phyloP scores from a whole-genome alignment of 2,888 invertebrate species.

The Chrysina gloriosa region DNA sequence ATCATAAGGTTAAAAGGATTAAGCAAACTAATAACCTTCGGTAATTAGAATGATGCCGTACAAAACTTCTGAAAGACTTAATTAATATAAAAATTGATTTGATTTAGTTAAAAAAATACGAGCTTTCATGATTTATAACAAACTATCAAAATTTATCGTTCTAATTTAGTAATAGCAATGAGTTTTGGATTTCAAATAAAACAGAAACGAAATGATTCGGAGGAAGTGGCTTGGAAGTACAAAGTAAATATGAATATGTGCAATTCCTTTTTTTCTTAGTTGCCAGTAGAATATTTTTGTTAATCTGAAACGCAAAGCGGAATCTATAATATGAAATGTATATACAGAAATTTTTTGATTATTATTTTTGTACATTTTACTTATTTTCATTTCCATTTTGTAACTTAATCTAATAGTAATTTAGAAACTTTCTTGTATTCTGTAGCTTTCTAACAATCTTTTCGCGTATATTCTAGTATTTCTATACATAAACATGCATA shows the following conservation, averaged over 20 bases:
- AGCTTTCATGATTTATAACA: neutral
- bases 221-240: too few relatives aligned
- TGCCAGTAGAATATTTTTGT: neutral
- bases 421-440: conserved; percentile 17
- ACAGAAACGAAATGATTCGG: too few relatives aligned
- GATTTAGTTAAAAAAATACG: too few relatives aligned
- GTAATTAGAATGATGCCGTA: conserved; percentile 1
- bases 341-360: neutral
- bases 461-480: conserved; percentile 23
- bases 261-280: too few relatives aligned
- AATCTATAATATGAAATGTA: too few relatives aligned
- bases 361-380: conserved; percentile 8
- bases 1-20: conserved; percentile 52
- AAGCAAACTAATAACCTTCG: conserved; percentile 50
- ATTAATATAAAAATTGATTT: neutral
- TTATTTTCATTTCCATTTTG: neutral
- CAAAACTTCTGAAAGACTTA: neutral
- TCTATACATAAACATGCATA: conserved; percentile 7
- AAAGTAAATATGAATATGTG: too few relatives aligned
- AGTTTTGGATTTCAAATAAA: too few relatives aligned
- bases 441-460: conserved; percentile 45
- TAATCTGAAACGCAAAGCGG: neutral
- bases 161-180: too few relatives aligned
- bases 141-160: too few relatives aligned
- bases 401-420: neutral